Percentiles rank a stretch among this genome's conserved stretches.
Conservation (phyloP, 2,888 invertebrate species). For the Rapana venosa region DNA sequence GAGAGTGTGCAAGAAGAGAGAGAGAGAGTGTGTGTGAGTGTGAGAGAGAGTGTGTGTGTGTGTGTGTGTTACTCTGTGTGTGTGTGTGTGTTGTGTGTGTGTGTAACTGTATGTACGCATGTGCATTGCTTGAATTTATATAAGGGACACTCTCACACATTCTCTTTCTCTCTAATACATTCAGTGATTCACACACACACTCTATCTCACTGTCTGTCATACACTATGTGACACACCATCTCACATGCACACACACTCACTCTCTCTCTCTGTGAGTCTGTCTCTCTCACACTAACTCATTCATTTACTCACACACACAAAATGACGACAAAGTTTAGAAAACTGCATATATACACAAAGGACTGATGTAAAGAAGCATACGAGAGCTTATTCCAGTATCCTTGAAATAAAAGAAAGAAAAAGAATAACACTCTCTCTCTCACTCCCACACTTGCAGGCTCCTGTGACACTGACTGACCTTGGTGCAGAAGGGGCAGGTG, state of each 20-base stretch:
- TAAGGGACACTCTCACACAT: too few relatives aligned
- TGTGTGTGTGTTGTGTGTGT: neutral
- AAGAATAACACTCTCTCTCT: too few relatives aligned
- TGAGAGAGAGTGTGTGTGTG: neutral
- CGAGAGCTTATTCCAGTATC: too few relatives aligned
- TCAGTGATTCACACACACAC: too few relatives aligned
- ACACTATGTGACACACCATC: too few relatives aligned
- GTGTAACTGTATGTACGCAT: neutral
- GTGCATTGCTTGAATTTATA: neutral
- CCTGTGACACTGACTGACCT: slow-evolving; percentile 69
- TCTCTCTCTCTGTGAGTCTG: too few relatives aligned
- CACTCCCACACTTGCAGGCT: neutral
- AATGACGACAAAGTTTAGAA: neutral
- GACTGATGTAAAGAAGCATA: too few relatives aligned
- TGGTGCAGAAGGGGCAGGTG: slow-evolving; percentile 80
- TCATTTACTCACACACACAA: neutral
- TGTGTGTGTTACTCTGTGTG: neutral
- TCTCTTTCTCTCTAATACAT: too few relatives aligned
- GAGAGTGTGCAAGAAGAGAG: neutral
- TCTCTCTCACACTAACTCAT: neutral
- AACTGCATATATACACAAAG: too few relatives aligned
- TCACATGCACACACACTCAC: too few relatives aligned
- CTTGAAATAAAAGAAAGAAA: too few relatives aligned
- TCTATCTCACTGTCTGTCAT: too few relatives aligned
- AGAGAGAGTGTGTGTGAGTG: neutral